Evolutionary conservation across 1,140 invertebrate genomes (phyloP).

Genomic region (Cecropterus lyciades): DNA sequence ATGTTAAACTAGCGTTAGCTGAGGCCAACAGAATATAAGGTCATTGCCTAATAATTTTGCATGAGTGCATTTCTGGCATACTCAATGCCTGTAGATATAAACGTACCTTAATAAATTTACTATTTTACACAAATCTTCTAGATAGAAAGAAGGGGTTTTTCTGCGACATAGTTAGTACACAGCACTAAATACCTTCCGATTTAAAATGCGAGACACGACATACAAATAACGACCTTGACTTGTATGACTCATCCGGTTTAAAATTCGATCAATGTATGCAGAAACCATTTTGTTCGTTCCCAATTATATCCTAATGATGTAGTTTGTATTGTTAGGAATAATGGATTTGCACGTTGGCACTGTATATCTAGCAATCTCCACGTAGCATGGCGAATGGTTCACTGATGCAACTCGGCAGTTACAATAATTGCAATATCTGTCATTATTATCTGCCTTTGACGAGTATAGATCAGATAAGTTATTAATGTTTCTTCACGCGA

Average conservation of each 20-base stretch:
- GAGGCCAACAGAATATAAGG: no score
- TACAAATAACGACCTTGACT: conserved; percentile 5
- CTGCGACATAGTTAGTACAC: no score
- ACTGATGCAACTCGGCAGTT: not conserved
- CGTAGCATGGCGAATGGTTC: conserved; percentile 4
- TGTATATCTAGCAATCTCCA: conserved; percentile 9
- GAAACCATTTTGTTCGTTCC: not conserved
- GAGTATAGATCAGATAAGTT: no score
- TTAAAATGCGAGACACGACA: not conserved
- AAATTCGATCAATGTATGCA: conserved; percentile 1
- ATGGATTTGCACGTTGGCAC: conserved; percentile 4
- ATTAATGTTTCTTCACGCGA: no score
- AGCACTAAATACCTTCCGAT: not conserved
- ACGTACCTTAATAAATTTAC: no score
- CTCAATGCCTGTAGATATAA: no score
- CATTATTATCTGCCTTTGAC: no score
- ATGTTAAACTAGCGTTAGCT: no score
- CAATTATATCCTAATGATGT: conserved; percentile 17
- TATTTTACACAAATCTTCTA: no score
- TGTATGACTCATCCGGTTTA: not conserved
- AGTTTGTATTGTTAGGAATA: conserved; percentile 19
- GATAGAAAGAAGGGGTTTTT: no score
- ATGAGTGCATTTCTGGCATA: no score
- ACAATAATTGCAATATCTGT: not conserved
- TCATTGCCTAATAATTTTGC: no score